phyloP scores from a whole-genome alignment of 2,888 invertebrate genomes.

The Stenurella melanura region DNA sequence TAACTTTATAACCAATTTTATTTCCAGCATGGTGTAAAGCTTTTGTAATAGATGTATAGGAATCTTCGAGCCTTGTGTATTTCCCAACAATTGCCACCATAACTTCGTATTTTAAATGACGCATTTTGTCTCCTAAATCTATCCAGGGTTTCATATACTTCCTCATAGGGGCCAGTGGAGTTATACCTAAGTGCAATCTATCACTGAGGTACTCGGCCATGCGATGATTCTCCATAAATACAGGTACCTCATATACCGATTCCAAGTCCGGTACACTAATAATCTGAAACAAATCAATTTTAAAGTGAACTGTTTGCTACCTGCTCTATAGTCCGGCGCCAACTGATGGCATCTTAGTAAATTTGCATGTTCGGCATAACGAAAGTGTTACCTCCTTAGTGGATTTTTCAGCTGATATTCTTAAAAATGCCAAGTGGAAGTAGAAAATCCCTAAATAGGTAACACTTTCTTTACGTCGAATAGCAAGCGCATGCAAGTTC shows the following conservation, averaged over 20 bases:
- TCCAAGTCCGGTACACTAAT: slow-evolving; percentile 92
- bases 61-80: slow-evolving; percentile 96
- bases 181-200: slow-evolving; percentile 83
- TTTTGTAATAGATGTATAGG: slow-evolving; percentile 97
- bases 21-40: slow-evolving; percentile 95
- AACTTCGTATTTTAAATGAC: slow-evolving; percentile 88
- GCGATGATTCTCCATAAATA: slow-evolving; percentile 93
- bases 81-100: slow-evolving; percentile 96
- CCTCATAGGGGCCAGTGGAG: slow-evolving; percentile 79
- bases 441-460: too few species aligned
- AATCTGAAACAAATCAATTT: slow-evolving; percentile 62
- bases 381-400: too few species aligned
- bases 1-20: slow-evolving; percentile 88
- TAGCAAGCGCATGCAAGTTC: too few species aligned
- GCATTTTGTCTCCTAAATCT: slow-evolving; percentile 89
- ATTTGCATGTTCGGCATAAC: too few species aligned
- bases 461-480: too few species aligned
- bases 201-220: slow-evolving; percentile 90
- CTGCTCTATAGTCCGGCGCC: too few species aligned
- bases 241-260: slow-evolving; percentile 96
- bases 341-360: too few species aligned
- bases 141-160: slow-evolving; percentile 93
- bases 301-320: too few species aligned
- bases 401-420: too few species aligned
- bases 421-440: too few species aligned